A percentile compares a stretch with the other conserved stretches of the same genome.
Evolutionary conservation across 2,888 invertebrate species (phyloP).

Genomic region (Onchidella celtica): DNA sequence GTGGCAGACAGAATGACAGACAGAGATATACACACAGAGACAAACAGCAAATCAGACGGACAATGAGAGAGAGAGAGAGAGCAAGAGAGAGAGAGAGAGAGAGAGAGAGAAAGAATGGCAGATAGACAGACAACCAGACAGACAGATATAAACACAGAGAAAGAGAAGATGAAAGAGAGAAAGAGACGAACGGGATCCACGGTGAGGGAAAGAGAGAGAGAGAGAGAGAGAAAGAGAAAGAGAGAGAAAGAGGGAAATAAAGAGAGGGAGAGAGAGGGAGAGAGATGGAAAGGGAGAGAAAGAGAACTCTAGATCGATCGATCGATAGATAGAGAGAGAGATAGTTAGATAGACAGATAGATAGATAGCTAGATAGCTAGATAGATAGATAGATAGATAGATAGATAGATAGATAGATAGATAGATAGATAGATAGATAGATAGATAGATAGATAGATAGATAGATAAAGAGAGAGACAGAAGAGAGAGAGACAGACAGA

Average conservation of each 20-base stretch:
- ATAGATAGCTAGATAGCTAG: background rate
- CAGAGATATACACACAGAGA: too few species aligned
- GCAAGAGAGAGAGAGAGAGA: background rate
- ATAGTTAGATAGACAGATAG: background rate
- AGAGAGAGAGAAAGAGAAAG: background rate
- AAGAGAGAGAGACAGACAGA: background rate
- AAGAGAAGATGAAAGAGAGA: background rate
- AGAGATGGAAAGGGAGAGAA: background rate
- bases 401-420: background rate
- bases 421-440: background rate
- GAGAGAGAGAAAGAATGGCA: background rate
- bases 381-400: background rate
- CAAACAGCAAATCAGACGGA: background rate
- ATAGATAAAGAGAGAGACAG: background rate
- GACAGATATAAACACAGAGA: background rate
- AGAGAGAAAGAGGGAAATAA: background rate
- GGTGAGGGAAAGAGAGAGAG: background rate
- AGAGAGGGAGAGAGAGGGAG: background rate
- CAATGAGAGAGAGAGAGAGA: background rate
- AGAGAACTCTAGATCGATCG: background rate
- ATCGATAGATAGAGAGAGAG: background rate
- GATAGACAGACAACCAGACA: background rate
- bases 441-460: background rate
- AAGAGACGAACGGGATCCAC: too few species aligned
- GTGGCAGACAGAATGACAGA: too few species aligned